A percentile compares a stretch with the other conserved stretches of the same genome.
These are phyloP conservation scores for Falco punctatus DNA, from an alignment of 2,113 vertebrate genomes.

Conservation along the genomic window DNA sequence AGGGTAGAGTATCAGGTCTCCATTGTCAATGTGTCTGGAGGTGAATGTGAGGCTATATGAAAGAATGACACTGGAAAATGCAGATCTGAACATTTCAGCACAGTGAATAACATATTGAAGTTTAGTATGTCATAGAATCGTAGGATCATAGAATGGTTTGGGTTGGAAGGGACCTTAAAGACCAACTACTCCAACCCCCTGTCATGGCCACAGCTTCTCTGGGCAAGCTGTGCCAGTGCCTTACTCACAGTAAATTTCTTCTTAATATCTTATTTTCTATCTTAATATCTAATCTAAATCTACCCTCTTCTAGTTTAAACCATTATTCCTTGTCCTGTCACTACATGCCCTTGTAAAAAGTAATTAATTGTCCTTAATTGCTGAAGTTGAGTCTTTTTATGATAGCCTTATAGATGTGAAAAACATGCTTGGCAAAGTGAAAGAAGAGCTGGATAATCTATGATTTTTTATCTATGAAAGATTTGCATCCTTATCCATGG, in stretches of 20 bases:
- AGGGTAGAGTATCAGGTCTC: background rate
- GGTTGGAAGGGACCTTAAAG: too few relatives aligned
- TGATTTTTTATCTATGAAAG: background rate
- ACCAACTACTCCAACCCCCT: too few relatives aligned
- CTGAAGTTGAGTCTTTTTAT: background rate
- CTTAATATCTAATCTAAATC: too few relatives aligned
- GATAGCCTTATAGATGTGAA: background rate
- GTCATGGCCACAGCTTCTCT: too few relatives aligned
- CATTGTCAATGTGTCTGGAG: background rate
- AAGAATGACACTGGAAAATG: background rate
- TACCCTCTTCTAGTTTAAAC: too few relatives aligned
- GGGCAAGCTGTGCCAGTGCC: too few relatives aligned
- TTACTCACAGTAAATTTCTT: too few relatives aligned
- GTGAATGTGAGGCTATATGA: background rate
- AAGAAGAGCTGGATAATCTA: background rate
- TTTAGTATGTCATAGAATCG: background rate
- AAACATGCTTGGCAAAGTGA: background rate
- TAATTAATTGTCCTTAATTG: background rate
- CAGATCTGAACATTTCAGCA: background rate
- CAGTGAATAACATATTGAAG: background rate
- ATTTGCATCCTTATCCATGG: constrained; percentile 46
- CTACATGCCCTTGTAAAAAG: too few relatives aligned
- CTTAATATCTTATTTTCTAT: too few relatives aligned
- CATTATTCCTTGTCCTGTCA: too few relatives aligned
- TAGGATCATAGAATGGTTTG: too few relatives aligned